These are phyloP conservation scores for Xylocampa areola DNA, from an alignment of 2,888 invertebrate species.

Conservation along the genomic window DNA sequence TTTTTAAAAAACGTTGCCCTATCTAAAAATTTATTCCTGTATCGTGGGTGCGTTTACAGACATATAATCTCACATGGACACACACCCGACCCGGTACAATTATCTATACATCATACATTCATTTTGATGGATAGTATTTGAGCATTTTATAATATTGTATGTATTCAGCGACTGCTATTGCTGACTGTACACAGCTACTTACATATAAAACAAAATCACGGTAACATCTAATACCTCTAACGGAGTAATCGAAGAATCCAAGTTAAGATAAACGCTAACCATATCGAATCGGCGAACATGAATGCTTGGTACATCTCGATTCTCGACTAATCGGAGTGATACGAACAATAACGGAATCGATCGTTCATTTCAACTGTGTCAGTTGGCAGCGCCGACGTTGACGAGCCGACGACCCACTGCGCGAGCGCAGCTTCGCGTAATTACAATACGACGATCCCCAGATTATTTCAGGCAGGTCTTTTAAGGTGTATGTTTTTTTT, in stretches of 20 bases:
- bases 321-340: slow-evolving; percentile 67
- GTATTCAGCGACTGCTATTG: no score
- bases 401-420: slow-evolving; percentile 40
- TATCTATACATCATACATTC: no score
- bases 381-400: slow-evolving; percentile 48
- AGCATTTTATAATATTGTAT: no score
- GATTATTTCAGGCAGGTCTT: slow-evolving; percentile 15
- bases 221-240: slow-evolving; percentile 17
- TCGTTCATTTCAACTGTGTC: slow-evolving; percentile 73
- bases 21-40: no score
- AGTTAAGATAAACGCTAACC: slow-evolving; percentile 29
- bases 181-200: no score
- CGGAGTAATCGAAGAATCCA: slow-evolving; percentile 34
- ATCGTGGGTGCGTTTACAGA: no score
- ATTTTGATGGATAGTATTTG: no score
- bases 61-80: no score
- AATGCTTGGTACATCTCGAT: slow-evolving; percentile 42
- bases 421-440: slow-evolving; percentile 30
- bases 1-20: no score
- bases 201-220: neutral
- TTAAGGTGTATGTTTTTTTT: slow-evolving; percentile 1
- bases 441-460: neutral
- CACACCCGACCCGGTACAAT: no score
- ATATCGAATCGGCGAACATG: slow-evolving; percentile 38
- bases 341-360: slow-evolving; percentile 80